phyloP scores from a whole-genome alignment of 2,113 vertebrate species.

The Barbus barbus region DNA sequence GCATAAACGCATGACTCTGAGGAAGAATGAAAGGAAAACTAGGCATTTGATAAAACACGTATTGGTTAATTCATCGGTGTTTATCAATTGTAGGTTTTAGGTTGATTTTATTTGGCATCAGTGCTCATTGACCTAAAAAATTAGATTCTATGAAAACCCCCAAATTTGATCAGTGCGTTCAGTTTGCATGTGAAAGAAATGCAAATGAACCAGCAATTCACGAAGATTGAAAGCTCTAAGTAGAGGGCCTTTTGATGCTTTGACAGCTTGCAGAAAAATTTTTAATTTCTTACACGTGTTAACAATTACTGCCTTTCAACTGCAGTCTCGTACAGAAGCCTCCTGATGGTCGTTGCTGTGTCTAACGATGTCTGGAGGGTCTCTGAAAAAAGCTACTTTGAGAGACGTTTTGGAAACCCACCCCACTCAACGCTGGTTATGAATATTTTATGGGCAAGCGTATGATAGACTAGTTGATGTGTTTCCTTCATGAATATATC shows the following conservation, averaged over 20 bases:
- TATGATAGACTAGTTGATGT: neutral
- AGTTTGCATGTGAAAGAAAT: constrained; percentile 15
- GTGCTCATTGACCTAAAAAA: constrained; percentile 3
- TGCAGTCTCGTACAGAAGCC: neutral
- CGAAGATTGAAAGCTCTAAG: constrained; percentile 16
- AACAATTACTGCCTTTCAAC: constrained; percentile 31
- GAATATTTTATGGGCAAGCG: constrained; percentile 2
- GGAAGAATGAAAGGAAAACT: neutral
- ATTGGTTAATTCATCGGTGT: neutral
- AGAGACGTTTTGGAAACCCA: constrained; percentile 5
- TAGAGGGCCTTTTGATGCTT: constrained; percentile 18
- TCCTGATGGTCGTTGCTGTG: constrained; percentile 16
- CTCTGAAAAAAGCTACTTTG: constrained; percentile 1
- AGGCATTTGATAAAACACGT: neutral
- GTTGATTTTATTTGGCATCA: constrained; percentile 12
- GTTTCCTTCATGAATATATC: constrained; percentile 15
- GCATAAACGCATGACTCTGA: neutral
- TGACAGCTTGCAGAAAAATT: neutral
- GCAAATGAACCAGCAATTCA: constrained; percentile 13
- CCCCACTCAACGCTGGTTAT: neutral
- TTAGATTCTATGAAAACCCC: neutral
- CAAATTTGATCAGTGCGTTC: constrained; percentile 3
- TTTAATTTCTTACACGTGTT: constrained; percentile 31
- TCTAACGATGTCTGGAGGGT: neutral
- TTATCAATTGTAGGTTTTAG: neutral